Conservation (phyloP, 2,797 vertebrate genomes). For the Steatocranus sp. region DNA sequence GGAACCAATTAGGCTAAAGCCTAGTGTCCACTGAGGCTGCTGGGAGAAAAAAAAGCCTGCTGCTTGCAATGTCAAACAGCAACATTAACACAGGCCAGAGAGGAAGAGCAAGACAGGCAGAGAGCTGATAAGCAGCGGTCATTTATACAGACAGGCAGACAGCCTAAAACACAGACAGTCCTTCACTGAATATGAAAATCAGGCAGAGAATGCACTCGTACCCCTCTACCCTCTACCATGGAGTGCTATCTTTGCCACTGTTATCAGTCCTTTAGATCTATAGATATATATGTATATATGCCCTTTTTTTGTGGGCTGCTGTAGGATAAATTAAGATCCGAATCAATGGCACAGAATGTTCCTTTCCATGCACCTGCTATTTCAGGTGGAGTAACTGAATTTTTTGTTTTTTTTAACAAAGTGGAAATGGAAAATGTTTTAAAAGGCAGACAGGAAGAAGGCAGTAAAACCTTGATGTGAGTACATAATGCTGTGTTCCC, state of each 20-base stretch:
- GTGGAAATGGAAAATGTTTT: not conserved
- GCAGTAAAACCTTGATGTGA: not conserved
- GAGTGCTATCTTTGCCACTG: not conserved
- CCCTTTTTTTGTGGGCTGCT: not conserved
- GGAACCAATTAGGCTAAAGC: constrained; percentile 98
- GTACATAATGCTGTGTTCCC: not conserved
- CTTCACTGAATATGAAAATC: constrained; percentile 3
- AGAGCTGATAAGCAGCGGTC: constrained; percentile 32
- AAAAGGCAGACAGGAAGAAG: not conserved
- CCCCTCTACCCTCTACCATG: not conserved
- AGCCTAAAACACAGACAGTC: not conserved
- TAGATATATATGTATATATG: not conserved
- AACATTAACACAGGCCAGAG: constrained; percentile 66
- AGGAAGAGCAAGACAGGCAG: constrained; percentile 40
- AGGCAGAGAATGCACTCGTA: not conserved
- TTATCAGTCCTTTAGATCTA: not conserved
- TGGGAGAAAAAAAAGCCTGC: constrained; percentile 74
- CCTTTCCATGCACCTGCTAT: constrained; percentile 2
- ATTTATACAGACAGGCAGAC: constrained; percentile 10
- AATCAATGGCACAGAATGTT: not conserved
- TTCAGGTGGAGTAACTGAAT: constrained; percentile 7
- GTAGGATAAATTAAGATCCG: not conserved
- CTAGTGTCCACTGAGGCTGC: constrained; percentile 79
- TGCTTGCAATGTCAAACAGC: constrained; percentile 86
- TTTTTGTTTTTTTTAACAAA: not conserved